Base-by-base conservation (phyloP, 2,888 invertebrate genomes). In the Sinopyrophorus schimmeli region DNA sequence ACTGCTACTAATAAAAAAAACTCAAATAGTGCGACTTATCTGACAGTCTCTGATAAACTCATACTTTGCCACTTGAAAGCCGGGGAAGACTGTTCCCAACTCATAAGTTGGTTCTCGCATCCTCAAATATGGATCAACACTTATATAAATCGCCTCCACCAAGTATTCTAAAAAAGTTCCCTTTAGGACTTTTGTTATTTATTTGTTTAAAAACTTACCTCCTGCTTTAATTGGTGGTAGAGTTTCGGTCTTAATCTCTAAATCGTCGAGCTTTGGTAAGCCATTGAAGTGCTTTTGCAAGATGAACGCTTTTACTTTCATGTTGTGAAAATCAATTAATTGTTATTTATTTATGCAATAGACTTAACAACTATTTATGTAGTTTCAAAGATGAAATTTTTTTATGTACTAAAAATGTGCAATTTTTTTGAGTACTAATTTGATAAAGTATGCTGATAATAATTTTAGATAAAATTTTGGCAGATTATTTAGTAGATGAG, bases 81-180 rank as follows among this genome's bases (percentile, higher is more conserved):
- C 87, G 43, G 85, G 79, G 9, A 46, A 39, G 20, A 81, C 80
- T n/a, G 74, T 74, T 2, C 84, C 84, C 39, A 78, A 61, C 62
- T 80, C 78, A 18, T 65, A 56, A 15, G 72, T 70, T 31, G 74
- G 73, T 70, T 78, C 76, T 56, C 80, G 81, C 1, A 77, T 76
- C 58, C 84, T 74, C 82, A 84, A 83, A 51, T 85, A 87, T 1
- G 88, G 87, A 69, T 87, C 88, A 15, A 87, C 83, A 55, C 85
- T 85, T 1, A 86, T 66, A 64, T 77, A 86, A 61, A 82, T 76
- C 1, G 86, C 86, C 74, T 86, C 79, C 1, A 80, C 74, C 37
- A 87, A 72, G 57, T 83, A 79, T 73, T 86, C 84, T 85, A 67
- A 50, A 76, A 75, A n/a, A n/a, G n/a, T n/a, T n/a, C n/a, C n/a